Conservation (phyloP, 2,113 vertebrate species). For the Struthio camelus region DNA sequence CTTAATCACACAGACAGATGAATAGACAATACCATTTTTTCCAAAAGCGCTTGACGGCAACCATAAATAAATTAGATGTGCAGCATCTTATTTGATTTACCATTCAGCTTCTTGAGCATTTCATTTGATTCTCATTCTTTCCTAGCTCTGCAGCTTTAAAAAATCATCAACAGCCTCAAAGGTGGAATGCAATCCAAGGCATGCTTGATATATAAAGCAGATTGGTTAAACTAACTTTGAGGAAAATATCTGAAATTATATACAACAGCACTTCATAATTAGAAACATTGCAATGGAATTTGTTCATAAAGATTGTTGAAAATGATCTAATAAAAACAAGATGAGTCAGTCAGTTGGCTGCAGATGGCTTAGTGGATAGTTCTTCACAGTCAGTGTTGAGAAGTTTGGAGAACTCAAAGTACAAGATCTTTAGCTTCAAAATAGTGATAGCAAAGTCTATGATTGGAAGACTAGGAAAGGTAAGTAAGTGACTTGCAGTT, state of each 20-base stretch:
- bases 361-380: not conserved
- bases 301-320: not conserved
- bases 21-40: not conserved
- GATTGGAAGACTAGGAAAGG: not conserved
- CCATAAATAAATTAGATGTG: not conserved
- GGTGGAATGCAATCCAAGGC: not conserved
- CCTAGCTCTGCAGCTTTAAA: not conserved
- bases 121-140: not conserved
- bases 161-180: not conserved
- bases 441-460: not conserved
- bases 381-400: not conserved
- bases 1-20: not conserved
- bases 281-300: not conserved
- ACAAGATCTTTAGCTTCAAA: not conserved
- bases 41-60: not conserved
- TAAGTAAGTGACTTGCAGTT: not conserved
- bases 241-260: not conserved
- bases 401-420: not conserved
- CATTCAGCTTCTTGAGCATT: not conserved
- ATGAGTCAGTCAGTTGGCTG: not conserved
- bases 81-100: not conserved
- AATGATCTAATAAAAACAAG: not conserved
- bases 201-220: not conserved
- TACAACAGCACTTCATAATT: not conserved
- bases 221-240: not conserved